These are phyloP conservation scores for Phodopus roborovskii DNA, from an alignment of 2,113 vertebrate genomes.

Conservation along the genomic window DNA sequence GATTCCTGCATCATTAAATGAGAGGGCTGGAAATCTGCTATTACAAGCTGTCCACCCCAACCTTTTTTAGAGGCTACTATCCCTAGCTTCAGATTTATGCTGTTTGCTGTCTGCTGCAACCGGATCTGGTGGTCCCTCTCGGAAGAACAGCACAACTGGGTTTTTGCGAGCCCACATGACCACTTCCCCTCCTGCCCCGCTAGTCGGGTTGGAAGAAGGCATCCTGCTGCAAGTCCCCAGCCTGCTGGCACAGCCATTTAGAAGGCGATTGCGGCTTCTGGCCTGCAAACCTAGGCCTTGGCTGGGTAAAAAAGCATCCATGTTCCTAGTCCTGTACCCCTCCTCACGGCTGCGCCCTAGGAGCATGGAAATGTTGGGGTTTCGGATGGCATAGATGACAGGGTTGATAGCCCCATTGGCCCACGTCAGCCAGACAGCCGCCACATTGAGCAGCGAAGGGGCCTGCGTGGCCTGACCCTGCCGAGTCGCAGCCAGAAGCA, in stretches of 20 bases:
- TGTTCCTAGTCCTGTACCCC: conserved; percentile 94
- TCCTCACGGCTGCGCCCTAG: conserved; percentile 92
- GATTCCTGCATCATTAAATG: background rate
- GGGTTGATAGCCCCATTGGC: conserved; percentile 97
- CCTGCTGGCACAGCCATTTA: conserved; percentile 86
- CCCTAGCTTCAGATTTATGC: conserved; percentile 82
- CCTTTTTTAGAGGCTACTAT: conserved; percentile 91
- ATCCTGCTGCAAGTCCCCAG: conserved; percentile 84
- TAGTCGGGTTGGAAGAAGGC: conserved; percentile 87
- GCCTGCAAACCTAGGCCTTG: conserved; percentile 83
- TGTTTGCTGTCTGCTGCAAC: conserved; percentile 77
- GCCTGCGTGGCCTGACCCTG: conserved; percentile 85
- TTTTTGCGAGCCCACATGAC: conserved; percentile 97
- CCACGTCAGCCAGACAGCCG: conserved; percentile 95
- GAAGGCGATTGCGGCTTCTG: conserved; percentile 83
- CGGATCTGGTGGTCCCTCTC: conserved; percentile 88
- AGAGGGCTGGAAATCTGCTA: background rate
- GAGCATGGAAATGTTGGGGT: conserved; percentile 94
- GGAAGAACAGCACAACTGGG: conserved; percentile 94
- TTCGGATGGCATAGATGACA: conserved; percentile 94
- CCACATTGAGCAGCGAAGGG: conserved; percentile 91
- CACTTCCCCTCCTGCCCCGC: conserved; percentile 85
- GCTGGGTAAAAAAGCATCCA: conserved; percentile 86
- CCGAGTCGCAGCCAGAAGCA: conserved; percentile 85
- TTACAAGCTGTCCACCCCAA: background rate